Evolutionary conservation across 2,797 vertebrate species (phyloP).

Genomic region (Bufotes viridis): DNA sequence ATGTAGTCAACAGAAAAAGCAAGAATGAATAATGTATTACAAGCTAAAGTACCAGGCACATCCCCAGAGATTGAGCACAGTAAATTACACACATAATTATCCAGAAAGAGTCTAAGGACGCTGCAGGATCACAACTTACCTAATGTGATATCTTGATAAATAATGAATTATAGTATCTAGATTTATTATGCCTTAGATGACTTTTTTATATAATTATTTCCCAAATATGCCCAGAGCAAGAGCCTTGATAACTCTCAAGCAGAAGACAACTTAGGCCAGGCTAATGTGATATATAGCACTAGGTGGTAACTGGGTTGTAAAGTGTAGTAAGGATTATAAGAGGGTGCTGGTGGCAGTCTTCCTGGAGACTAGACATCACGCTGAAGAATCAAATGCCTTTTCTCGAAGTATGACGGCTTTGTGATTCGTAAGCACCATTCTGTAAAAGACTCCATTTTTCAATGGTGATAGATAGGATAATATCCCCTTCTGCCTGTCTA

Average conservation of each 20-base stretch:
- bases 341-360: neutral
- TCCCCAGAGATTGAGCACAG: constrained; percentile 45
- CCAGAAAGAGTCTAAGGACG: constrained; percentile 48
- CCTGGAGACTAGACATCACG: neutral
- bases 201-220: neutral
- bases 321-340: neutral
- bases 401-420: too few species aligned
- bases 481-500: too few species aligned
- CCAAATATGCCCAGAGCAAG: neutral
- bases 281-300: neutral
- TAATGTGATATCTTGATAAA: constrained; percentile 45
- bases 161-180: neutral
- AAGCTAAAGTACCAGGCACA: constrained; percentile 36
- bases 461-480: too few species aligned
- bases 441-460: too few species aligned
- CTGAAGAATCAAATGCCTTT: too few species aligned
- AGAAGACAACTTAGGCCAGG: neutral
- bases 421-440: too few species aligned
- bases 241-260: neutral
- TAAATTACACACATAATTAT: constrained; percentile 58
- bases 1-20: constrained; percentile 40
- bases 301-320: neutral
- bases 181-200: neutral
- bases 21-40: constrained; percentile 54
- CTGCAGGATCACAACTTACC: constrained; percentile 29